Evolutionary conservation across 2,113 vertebrate species (phyloP), one percentile per base, ranked within the genome.

Genomic region (Suncus etruscus): DNA sequence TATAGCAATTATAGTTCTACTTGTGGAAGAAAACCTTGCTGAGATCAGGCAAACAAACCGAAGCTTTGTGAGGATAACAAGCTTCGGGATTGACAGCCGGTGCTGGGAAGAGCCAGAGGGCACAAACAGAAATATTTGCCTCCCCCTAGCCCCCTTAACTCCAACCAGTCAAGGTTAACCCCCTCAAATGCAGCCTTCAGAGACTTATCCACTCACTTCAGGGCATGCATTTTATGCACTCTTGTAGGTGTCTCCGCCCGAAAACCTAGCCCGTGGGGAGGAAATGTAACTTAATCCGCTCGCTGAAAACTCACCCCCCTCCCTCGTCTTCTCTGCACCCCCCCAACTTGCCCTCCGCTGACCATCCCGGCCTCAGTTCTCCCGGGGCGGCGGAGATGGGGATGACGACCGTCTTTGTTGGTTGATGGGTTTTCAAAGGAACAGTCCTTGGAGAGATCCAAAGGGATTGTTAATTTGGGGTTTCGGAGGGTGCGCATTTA

Each of bases 1-100:
- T 98, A 97, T 95, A 98, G 96, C 98, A 97, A 98, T 98, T 98
- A 98, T 96, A 97, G 97, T 97, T 98, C 97, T 97, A 96, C 97
- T 98, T 96, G 96, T 96, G 97, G 97, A 97, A 98, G 97, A 97
- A 98, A 98, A 97, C 97, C 98, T 98, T 97, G 98, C 98, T 97
- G 97, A 98, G 97, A 97, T 97, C 97, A 97, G 97, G 97, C 97
- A 98, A 97, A 98, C 97, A 98, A 97, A 97, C 97, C 80, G 97
- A 97, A 97, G 97, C 97, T 97, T 95, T 94, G 96, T 86, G 91
- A 96, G 97, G 97, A 94, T 97, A 97, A 97, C 97, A 92, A 97
- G 96, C 96, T 39, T 85, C 22, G 54, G 94, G 96, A 98, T 96
- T 97, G 98, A 97, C 98, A 98, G 97, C 96, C 97, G 63, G 96